A percentile compares a stretch with the other conserved stretches of the same genome.
phyloP scores from a whole-genome alignment of 2,888 invertebrate genomes.

The Trachelus tabidus region DNA sequence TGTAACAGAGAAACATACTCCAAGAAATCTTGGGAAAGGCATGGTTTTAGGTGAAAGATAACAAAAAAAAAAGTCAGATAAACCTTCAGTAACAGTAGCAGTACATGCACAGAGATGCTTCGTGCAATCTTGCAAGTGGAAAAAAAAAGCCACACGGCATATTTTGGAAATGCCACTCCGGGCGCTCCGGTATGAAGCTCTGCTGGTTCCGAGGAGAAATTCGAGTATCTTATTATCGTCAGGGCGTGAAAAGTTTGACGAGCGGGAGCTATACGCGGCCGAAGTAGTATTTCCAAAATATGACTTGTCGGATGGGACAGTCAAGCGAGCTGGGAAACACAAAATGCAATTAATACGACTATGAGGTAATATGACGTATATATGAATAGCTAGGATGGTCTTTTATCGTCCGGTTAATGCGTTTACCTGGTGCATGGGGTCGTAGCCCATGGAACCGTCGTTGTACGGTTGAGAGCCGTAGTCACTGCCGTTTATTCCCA shows the following conservation, averaged over 20 bases:
- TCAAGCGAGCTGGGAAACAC: background rate
- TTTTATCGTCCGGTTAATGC: background rate
- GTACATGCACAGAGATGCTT: background rate
- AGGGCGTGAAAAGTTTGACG: background rate
- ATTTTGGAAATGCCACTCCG: background rate
- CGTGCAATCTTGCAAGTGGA: background rate
- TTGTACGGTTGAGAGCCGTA: conserved; percentile 83
- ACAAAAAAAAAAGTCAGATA: background rate
- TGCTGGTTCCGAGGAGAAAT: background rate
- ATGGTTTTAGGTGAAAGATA: background rate
- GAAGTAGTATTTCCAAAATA: background rate
- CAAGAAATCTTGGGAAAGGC: background rate
- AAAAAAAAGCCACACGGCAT: background rate
- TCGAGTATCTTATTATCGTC: background rate
- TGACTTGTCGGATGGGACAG: background rate
- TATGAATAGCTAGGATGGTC: background rate
- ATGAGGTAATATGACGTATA: background rate
- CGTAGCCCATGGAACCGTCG: conserved; percentile 91
- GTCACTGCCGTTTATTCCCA: conserved; percentile 92
- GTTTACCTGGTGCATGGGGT: conserved; percentile 89
- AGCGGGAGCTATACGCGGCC: background rate
- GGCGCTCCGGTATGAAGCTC: background rate
- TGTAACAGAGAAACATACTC: background rate
- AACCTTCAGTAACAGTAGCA: background rate
- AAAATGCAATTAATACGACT: background rate